A percentile compares a stretch with the other conserved stretches of the same genome.
Evolutionary conservation across 2,888 invertebrate genomes (phyloP).

Genomic region (Drosophila greeni): DNA sequence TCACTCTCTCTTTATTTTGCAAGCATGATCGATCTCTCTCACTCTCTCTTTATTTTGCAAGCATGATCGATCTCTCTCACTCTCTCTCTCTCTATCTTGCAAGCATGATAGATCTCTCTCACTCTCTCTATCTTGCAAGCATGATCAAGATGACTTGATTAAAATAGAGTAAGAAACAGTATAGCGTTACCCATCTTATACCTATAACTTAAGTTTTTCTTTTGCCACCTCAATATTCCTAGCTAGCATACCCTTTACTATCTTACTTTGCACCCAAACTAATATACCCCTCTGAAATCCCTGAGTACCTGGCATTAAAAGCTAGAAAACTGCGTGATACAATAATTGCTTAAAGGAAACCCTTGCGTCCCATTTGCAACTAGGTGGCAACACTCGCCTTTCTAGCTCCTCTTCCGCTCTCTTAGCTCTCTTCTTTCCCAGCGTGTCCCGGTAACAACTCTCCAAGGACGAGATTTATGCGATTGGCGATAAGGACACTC

Average conservation of each 20-base stretch:
- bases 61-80: too few relatives aligned
- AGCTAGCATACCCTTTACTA: background rate
- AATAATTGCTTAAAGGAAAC: slow-evolving; percentile 67
- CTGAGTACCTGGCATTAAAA: slow-evolving; percentile 40
- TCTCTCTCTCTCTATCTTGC: too few relatives aligned
- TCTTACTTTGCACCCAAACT: background rate
- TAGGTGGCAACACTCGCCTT: slow-evolving; percentile 66
- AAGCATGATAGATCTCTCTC: too few relatives aligned
- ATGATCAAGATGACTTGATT: too few relatives aligned
- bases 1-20: too few relatives aligned
- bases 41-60: too few relatives aligned
- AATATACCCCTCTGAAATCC: background rate
- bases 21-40: too few relatives aligned
- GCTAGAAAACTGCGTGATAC: slow-evolving; percentile 49
- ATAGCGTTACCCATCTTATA: background rate
- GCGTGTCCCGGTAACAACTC: slow-evolving; percentile 67
- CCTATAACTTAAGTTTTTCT: too few relatives aligned
- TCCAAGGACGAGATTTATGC: slow-evolving; percentile 74
- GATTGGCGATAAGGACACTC: slow-evolving; percentile 66
- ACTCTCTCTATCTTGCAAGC: too few relatives aligned
- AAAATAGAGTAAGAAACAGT: background rate
- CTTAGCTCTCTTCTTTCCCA: background rate
- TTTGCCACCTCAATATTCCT: too few relatives aligned
- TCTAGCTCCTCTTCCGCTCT: slow-evolving; percentile 3
- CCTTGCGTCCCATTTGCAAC: slow-evolving; percentile 71